Evolutionary conservation across 2,113 vertebrate species (phyloP).

Genomic region (Carlito syrichta): DNA sequence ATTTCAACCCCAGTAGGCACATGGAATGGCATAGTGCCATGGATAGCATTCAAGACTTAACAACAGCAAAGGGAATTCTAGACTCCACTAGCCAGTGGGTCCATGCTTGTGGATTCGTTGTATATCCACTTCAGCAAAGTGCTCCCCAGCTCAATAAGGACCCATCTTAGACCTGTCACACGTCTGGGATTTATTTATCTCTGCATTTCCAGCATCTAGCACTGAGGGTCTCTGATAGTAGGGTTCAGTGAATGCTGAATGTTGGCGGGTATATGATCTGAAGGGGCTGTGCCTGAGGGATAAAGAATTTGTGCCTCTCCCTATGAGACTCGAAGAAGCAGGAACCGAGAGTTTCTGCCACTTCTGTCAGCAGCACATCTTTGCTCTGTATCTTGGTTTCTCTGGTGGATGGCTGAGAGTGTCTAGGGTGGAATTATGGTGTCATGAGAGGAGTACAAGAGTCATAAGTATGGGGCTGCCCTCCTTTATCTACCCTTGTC

Average conservation of each 20-base stretch:
- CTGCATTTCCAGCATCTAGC: not conserved
- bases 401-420: not conserved
- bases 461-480: not conserved
- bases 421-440: not conserved
- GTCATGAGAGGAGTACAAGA: not conserved
- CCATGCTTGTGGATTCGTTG: not conserved
- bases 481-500: not conserved
- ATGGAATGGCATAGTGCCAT: no score
- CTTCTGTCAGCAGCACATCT: not conserved
- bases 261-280: not conserved
- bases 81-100: no score
- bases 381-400: not conserved
- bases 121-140: not conserved
- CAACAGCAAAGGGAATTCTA: not conserved
- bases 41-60: not conserved
- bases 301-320: not conserved
- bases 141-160: not conserved
- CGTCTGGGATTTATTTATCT: not conserved
- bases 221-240: not conserved
- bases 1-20: not conserved
- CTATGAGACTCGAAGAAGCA: not conserved
- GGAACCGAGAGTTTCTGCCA: accelerated
- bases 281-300: not conserved
- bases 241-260: no score
- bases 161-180: not conserved